These are phyloP conservation scores for Erebia epiphron DNA, from an alignment of 2,888 invertebrate species.

Conservation along the genomic window DNA sequence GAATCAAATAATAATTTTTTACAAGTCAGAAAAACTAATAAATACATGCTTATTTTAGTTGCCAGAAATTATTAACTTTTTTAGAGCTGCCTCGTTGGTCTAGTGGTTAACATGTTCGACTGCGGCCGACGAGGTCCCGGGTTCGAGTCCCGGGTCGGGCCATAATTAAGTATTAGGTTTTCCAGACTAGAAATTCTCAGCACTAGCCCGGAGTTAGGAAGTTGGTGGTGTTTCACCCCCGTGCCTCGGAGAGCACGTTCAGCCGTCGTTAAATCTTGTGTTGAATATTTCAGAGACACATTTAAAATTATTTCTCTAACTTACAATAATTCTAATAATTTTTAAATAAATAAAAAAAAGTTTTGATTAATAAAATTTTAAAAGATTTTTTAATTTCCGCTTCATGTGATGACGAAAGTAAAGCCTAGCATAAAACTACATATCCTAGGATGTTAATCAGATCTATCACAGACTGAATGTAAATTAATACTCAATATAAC, in stretches of 20 bases:
- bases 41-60: neutral
- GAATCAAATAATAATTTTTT: neutral
- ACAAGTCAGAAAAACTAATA: neutral
- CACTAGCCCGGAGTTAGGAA: too few species aligned
- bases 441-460: constrained; percentile 1
- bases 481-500: neutral
- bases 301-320: neutral
- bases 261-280: too few species aligned
- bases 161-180: too few species aligned
- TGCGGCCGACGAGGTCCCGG: too few species aligned
- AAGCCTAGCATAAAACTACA: neutral
- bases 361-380: neutral
- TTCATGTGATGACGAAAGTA: neutral
- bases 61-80: neutral
- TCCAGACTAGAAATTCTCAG: too few species aligned
- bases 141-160: too few species aligned
- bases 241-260: too few species aligned
- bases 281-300: neutral
- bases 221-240: neutral
- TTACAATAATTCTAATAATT: too few species aligned
- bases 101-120: too few species aligned
- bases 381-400: neutral
- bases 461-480: constrained; percentile 8
- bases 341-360: neutral
- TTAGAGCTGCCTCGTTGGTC: too few species aligned